Percentiles rank a stretch among this genome's conserved stretches.
These are phyloP conservation scores for Acanthurus leucopareius DNA, from an alignment of 2,797 vertebrate species.

Conservation along the genomic window DNA sequence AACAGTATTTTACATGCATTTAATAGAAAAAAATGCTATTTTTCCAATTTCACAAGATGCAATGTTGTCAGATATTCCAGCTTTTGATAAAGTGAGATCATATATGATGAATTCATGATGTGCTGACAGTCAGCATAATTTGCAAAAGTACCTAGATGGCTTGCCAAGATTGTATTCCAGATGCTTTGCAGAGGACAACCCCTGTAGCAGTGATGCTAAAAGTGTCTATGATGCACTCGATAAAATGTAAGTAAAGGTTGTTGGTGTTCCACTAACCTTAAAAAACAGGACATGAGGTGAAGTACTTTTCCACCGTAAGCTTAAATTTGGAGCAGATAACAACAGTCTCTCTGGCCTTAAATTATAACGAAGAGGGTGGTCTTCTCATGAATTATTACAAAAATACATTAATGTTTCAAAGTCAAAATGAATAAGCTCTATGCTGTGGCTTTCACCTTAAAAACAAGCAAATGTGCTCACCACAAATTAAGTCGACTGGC, in stretches of 20 bases:
- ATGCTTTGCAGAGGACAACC: conserved; percentile 55
- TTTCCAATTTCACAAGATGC: conserved; percentile 4
- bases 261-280: conserved; percentile 18
- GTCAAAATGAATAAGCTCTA: conserved; percentile 7
- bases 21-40: conserved; percentile 7
- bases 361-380: conserved; percentile 6
- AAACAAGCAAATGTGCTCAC: conserved; percentile 35
- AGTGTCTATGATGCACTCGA: conserved; percentile 7
- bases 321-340: not conserved
- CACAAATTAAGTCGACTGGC: conserved; percentile 8
- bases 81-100: conserved; percentile 48
- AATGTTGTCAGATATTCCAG: conserved; percentile 23
- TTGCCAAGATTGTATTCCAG: conserved; percentile 60
- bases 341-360: conserved; percentile 4
- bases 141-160: conserved; percentile 33
- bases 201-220: conserved; percentile 37
- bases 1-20: conserved; percentile 1
- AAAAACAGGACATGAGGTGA: conserved; percentile 5
- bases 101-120: conserved; percentile 44
- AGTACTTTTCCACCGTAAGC: conserved; percentile 2
- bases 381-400: conserved; percentile 50
- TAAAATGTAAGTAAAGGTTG: conserved; percentile 3
- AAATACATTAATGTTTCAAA: conserved; percentile 23
- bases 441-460: conserved; percentile 1
- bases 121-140: conserved; percentile 67